Base-by-base conservation (phyloP, 2,797 vertebrate genomes). In the Protosalanx chinensis region DNA sequence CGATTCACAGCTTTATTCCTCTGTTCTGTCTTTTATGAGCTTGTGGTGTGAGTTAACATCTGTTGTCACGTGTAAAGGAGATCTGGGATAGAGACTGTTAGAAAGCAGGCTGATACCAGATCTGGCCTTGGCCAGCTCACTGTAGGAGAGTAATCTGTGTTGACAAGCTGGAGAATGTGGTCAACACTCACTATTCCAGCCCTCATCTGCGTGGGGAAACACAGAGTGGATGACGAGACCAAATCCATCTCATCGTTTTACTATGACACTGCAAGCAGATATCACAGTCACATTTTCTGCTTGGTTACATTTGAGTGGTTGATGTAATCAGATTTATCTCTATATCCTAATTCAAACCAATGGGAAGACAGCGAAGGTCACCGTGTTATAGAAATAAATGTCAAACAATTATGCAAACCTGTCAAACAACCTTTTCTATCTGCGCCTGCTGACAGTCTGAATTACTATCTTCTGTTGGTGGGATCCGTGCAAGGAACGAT, bases 141-240 rank as follows among this genome's bases (percentile, higher is more conserved):
- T 56, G 56, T 23, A 30, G 33, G 64, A 65, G 66, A 77, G 58
- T 77, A 30, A 20, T 13, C 64, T 23, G 71, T 72, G 77, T 65
- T 70, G 75, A 80, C 74, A 69, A 64, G 30, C 29, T 70, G 65
- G 16, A 30, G 20, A 29, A 27, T 66, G 70, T 77, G 74, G 60
- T 74, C 70, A 33, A 68, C 49, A 37, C 59, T 49, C 53, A 59
- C 62, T 61, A 63, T 29, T 61, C 15, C 23, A 46, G 12, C 16
- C 13, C 49, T 20, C 3, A 30, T 10, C 57, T 70, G 67, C 23
- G 41, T 3, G 13, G 29, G 29, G 27, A 62, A n/a, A n/a, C 4
- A 16, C 51, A 1, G 8, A 3, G 8, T 2, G 41, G 56, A n/a
- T 58, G 56, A 58, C 56, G 8, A 23, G 56, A 5, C 57, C 7